Base-by-base conservation (phyloP, 2,113 vertebrate genomes). In the Thermophis baileyi region DNA sequence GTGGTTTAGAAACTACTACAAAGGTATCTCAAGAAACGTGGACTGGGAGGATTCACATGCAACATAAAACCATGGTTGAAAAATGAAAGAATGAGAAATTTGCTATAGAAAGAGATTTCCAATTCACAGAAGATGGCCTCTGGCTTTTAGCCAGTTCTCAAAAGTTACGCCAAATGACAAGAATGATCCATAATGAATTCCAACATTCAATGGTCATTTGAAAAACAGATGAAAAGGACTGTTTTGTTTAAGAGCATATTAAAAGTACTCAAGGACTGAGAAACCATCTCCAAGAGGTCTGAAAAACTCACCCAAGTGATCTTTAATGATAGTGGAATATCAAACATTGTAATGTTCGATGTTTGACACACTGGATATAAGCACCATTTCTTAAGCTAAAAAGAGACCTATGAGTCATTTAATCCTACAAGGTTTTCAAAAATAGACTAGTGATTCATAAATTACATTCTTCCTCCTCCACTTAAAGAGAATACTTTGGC, bases 391-490 rank as follows among this genome's bases (percentile, higher is more conserved):
- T 92, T 69, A 94, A 89, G 51, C 57, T 93, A 92, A 93, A 95
- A 94, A 93, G 20, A 94, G 55, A 92, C 49, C 92, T 88, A 63
- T 2, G 49, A 93, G 69, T 92, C 81, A 92, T 88, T 95, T 90
- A 96, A 95, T 94, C 91, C 94, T 91, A 92, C 93, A 95, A 74
- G 25, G 81, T 93, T 96, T 95, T 88, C 2, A 85, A 93, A 97
- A 95, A 95, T 85, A 96, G 96, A 92, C 47, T 51, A 94, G 89
- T 94, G 91, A 96, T 94, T 97, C 89, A 0, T 25, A 95, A 95
- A 91, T 92, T 96, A 95, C 90, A 96, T 93, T 95, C 91, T 93
- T 95, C 90, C 93, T 94, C 92, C 94, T 94, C 92, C 89, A 95
- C 94, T 95, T 85, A 95, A 95, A 44, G 89, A 90, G 90, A 92